These are phyloP conservation scores for Acrobasis consociella DNA, from an alignment of 2,888 invertebrate species.

Conservation along the genomic window DNA sequence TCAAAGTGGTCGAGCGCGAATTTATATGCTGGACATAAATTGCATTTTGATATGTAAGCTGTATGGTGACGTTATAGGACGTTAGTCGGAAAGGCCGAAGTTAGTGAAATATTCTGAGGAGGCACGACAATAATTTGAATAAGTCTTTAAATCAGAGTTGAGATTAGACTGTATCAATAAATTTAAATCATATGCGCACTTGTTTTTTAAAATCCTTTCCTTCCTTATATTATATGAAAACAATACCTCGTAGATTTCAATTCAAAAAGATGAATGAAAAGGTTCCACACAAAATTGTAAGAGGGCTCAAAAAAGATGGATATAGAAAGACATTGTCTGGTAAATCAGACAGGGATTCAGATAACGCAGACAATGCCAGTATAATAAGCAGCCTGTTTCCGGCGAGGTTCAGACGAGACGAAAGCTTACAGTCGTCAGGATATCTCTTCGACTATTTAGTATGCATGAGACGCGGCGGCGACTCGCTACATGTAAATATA, in stretches of 20 bases:
- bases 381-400: slow-evolving; percentile 68
- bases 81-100: too few species aligned
- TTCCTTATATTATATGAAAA: slow-evolving; percentile 7
- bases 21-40: not conserved
- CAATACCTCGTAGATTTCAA: slow-evolving; percentile 22
- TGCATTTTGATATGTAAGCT: too few species aligned
- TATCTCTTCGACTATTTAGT: slow-evolving; percentile 63
- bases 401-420: slow-evolving; percentile 63
- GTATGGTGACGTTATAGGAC: too few species aligned
- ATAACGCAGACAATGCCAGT: slow-evolving; percentile 67
- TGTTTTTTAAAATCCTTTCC: not conserved
- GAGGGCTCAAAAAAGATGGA: slow-evolving; percentile 43
- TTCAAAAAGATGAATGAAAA: slow-evolving; percentile 40
- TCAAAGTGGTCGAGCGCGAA: slow-evolving; percentile 48
- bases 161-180: too few species aligned
- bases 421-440: slow-evolving; percentile 62
- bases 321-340: slow-evolving; percentile 55
- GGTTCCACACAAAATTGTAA: slow-evolving; percentile 35
- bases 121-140: too few species aligned
- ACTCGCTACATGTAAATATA: slow-evolving; percentile 52
- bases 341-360: slow-evolving; percentile 59
- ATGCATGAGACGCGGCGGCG: slow-evolving; percentile 57
- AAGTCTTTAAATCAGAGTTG: too few species aligned
- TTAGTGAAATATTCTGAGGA: too few species aligned
- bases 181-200: too few species aligned